Evolutionary conservation across 1,140 invertebrate genomes (phyloP).

Genomic region (Teleopsis dalmanni): DNA sequence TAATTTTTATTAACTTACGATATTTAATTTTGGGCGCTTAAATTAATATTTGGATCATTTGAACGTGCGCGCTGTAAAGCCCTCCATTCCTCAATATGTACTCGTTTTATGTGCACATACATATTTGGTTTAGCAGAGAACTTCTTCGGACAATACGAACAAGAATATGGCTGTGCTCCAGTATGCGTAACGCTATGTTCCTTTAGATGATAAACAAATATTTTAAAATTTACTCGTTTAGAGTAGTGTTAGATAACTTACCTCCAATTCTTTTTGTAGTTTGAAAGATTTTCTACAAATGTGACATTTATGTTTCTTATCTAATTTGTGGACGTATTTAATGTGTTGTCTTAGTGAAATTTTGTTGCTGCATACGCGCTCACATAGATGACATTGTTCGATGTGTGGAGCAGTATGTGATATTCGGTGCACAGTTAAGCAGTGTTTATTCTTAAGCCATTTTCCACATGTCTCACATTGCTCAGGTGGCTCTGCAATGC

Average conservation of each 20-base stretch:
- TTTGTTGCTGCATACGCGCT: conserved; percentile 18
- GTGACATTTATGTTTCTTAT: conserved; percentile 25
- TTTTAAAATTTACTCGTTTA: conserved; percentile 19
- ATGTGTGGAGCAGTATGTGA: conserved; percentile 31
- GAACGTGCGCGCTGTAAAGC: conserved; percentile 36
- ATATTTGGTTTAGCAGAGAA: conserved; percentile 40
- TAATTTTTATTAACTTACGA: too few relatives aligned
- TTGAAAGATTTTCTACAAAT: conserved; percentile 35
- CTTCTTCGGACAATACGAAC: conserved; percentile 39
- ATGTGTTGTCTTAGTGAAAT: conserved; percentile 9
- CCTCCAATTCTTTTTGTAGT: too few relatives aligned
- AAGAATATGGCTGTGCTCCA: conserved; percentile 37
- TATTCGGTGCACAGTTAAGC: conserved; percentile 27
- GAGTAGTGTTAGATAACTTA: too few relatives aligned
- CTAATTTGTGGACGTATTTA: conserved; percentile 11
- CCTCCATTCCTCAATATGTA: conserved; percentile 35
- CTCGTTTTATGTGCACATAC: conserved; percentile 40
- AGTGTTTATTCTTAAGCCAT: conserved; percentile 37
- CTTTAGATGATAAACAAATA: conserved; percentile 9
- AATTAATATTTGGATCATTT: conserved; percentile 35
- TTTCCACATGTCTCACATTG: conserved; percentile 27
- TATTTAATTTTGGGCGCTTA: too few relatives aligned
- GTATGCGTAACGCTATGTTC: conserved; percentile 44
- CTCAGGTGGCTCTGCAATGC: conserved; percentile 26
- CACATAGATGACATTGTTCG: conserved; percentile 26